A percentile compares a stretch with the other conserved stretches of the same genome.
Evolutionary conservation across 2,797 vertebrate species (phyloP).

Genomic region (Uromys caudimaculatus): DNA sequence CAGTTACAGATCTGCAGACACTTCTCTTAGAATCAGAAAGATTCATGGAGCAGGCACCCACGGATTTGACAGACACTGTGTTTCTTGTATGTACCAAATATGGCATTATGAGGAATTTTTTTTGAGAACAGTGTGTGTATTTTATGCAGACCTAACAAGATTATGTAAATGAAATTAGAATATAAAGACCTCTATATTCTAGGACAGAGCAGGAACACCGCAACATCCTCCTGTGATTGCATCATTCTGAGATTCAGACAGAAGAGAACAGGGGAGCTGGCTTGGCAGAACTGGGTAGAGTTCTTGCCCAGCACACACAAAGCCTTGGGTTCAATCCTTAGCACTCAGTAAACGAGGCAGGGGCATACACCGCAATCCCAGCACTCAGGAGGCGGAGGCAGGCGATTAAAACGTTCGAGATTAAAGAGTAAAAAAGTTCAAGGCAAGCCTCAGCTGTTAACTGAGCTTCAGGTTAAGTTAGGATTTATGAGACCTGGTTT

Average conservation of each 20-base stretch:
- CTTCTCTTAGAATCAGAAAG: not conserved
- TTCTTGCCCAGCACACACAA: not conserved
- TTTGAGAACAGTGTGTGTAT: not conserved
- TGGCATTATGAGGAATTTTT: not conserved
- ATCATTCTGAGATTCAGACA: slow-evolving; percentile 25
- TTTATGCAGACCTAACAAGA: not conserved
- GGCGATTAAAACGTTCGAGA: not conserved
- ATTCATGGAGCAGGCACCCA: not conserved
- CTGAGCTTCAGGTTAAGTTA: not conserved
- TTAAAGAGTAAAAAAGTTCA: not conserved
- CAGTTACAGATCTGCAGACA: not conserved
- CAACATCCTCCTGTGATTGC: slow-evolving; percentile 35
- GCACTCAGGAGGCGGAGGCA: not conserved
- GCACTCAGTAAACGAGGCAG: not conserved
- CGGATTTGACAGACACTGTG: not conserved
- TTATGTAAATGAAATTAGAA: slow-evolving; percentile 59
- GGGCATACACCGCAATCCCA: no score
- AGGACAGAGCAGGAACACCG: slow-evolving; percentile 29
- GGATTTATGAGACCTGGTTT: not conserved
- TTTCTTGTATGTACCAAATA: not conserved
- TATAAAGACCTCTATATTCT: slow-evolving; percentile 26
- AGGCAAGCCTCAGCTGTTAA: not conserved
- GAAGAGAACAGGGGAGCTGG: not conserved
- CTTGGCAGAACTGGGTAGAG: not conserved
- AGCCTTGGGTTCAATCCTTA: not conserved